These are phyloP conservation scores for Chymomyza amoena DNA, from an alignment of 2,888 invertebrate genomes.

Conservation along the genomic window DNA sequence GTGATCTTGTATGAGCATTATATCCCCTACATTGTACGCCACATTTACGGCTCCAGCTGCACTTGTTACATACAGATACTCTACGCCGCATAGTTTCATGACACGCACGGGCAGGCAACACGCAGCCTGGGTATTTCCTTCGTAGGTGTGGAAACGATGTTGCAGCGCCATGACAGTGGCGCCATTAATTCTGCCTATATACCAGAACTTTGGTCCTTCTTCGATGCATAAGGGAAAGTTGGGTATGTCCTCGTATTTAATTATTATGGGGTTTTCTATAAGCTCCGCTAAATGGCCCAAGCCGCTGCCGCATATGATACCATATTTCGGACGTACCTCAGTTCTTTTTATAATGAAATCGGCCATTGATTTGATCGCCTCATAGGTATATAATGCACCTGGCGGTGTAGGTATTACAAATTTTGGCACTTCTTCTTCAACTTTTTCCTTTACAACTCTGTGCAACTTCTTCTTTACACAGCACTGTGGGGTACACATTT, in stretches of 20 bases:
- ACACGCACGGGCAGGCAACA: constrained; percentile 96
- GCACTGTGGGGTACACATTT: constrained; percentile 52
- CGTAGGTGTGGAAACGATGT: constrained; percentile 97
- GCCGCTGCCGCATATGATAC: constrained; percentile 97
- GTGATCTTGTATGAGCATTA: constrained; percentile 98
- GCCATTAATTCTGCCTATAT: constrained; percentile 87
- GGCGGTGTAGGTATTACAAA: constrained; percentile 38
- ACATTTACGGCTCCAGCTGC: constrained; percentile 97
- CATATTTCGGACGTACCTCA: constrained; percentile 87
- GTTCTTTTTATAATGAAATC: constrained; percentile 85
- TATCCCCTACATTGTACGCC: constrained; percentile 92
- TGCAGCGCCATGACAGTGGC: constrained; percentile 96
- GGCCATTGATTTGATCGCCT: constrained; percentile 86
- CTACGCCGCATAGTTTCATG: constrained; percentile 95
- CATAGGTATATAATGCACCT: constrained; percentile 83
- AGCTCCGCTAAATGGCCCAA: constrained; percentile 85
- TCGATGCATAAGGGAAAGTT: constrained; percentile 95
- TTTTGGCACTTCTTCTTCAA: constrained; percentile 20
- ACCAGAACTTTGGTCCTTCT: constrained; percentile 80
- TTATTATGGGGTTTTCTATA: constrained; percentile 84
- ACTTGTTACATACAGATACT: constrained; percentile 93
- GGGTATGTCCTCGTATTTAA: constrained; percentile 94
- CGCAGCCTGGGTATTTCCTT: constrained; percentile 95
- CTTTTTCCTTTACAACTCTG: constrained; percentile 8
- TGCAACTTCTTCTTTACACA: constrained; percentile 40